Evolutionary conservation across 2,888 invertebrate genomes (phyloP), one percentile per base, ranked within the genome.

Genomic region (Heliconius erato): DNA sequence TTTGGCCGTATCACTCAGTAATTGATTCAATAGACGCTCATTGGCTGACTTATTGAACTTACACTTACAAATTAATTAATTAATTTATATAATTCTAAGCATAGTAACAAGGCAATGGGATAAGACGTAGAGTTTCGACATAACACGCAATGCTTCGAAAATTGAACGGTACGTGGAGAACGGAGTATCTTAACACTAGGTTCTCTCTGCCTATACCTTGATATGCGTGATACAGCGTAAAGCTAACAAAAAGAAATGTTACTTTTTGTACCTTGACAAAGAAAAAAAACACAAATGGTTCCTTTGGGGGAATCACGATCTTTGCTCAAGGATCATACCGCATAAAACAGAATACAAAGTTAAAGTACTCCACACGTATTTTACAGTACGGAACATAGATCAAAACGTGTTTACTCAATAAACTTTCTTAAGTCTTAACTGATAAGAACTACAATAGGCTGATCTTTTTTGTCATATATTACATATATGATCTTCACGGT

Each of bases 331-430:
- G 54, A 35, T 23, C 59, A 74, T 74, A 26, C 63, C 16, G n/a
- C 74, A 59, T 54, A 74, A 59, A n/a, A 74, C 74, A n/a, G 32
- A 12, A 59, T n/a, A 59, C 32, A 32, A 74, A 74, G 59, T 74
- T 35, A 32, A 74, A 32, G n/a, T 26, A 35, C 26, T 40, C 35
- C 59, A 32, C 76, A 63, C 76, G 40, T 63, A 63, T 14, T 32
- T n/a, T 14, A 16, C n/a, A 40, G 63, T 9, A 14, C 63, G n/a
- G 26, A 26, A 35, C 40, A 26, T 49, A 26, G 4, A 35, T 35
- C n/a, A 76, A 76, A 76, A 35, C 16, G 14, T 32, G n/a, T 32
- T 76, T n/a, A 76, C 59, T 23, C 59, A 12, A 76, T 76, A 35
- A 7, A 59, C 19, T 14, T 35, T 14, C 59, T 59, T 40, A 63